Base-by-base conservation (phyloP, 2,797 vertebrate genomes). In the Tinamus major region DNA sequence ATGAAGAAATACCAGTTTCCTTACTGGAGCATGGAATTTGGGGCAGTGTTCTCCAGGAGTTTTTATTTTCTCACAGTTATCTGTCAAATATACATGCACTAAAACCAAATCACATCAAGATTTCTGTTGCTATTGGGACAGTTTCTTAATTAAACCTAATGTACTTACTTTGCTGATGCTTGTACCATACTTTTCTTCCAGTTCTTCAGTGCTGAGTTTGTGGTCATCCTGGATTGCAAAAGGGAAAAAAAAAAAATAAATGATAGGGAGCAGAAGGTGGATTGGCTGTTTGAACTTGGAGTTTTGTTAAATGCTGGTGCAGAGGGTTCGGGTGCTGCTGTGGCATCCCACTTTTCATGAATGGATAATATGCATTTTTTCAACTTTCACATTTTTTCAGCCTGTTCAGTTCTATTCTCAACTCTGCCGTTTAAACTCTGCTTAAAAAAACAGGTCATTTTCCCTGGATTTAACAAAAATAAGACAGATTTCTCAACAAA, bases 121-220 rank as follows among this genome's bases (percentile, higher is more conserved):
- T 9, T 49, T 78, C 5, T 72, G 85, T 44, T 33, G 8, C 69
- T 70, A 46, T 35, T 71, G 3, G 33, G 85, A 39, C n/a, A 41
- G 59, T 2, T 42, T 13, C 65, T 35, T 7, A 29, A 6, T 6
- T 20, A n/a, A 51, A 21, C 79, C 48, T 49, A 31, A 0, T 5
- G 51, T 62, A 97, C 98, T 98, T 97, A 98, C 98, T 92, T 82
- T 97, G 74, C 48, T 62, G 13, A 97, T 88, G 86, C 75, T 96
- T 23, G 98, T 98, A 2, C 97, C 95, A 1, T 98, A 98, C 86
- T 98, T 98, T 46, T 92, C 94, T 90, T 98, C 98, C 87, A 98
- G 49, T n/a, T 98, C 97, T 9, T 93, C 93, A 69, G 41, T 6
- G 59, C 85, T 97, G 95, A 98, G 97, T 89, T 93, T 98, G 95